These are phyloP conservation scores for Ptilorrhoa leucosticta DNA, from an alignment of 2,113 vertebrate species.

Conservation along the genomic window DNA sequence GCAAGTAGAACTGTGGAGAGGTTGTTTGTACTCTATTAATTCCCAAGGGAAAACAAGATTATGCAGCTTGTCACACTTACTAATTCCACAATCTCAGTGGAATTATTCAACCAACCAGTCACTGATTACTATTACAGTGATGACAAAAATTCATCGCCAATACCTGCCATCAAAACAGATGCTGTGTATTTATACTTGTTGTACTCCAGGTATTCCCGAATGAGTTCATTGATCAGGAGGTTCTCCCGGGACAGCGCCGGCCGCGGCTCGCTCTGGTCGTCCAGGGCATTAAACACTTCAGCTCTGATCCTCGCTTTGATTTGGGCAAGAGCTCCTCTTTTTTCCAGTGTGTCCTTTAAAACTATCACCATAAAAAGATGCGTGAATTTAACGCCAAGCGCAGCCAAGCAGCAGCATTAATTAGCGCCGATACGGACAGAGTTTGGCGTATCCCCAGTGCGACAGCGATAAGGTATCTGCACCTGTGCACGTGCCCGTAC, in stretches of 20 bases:
- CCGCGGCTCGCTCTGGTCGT: constrained; percentile 79
- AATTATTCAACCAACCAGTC: background rate
- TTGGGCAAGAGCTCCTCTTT: constrained; percentile 82
- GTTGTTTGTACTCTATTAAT: background rate
- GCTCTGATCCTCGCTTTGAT: constrained; percentile 90
- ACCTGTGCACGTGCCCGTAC: rapidly evolving
- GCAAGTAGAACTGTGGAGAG: background rate
- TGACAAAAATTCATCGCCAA: background rate
- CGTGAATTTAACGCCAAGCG: background rate
- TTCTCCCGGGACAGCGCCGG: constrained; percentile 86
- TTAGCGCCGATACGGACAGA: rapidly evolving
- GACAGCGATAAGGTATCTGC: background rate
- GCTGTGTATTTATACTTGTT: constrained; percentile 87
- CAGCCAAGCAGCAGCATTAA: background rate
- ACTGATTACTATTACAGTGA: background rate
- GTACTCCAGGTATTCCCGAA: constrained; percentile 94
- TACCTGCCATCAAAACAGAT: constrained; percentile 89
- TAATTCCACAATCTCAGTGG: rapidly evolving
- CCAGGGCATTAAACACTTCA: constrained; percentile 89
- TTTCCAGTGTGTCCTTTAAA: constrained; percentile 87
- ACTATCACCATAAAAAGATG: constrained; percentile 65
- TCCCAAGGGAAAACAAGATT: background rate
- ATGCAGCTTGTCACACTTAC: background rate
- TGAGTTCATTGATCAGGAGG: constrained; percentile 91
- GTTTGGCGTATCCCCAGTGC: rapidly evolving